phyloP scores from a whole-genome alignment of 2,888 invertebrate genomes.

The Heliconius aoede region DNA sequence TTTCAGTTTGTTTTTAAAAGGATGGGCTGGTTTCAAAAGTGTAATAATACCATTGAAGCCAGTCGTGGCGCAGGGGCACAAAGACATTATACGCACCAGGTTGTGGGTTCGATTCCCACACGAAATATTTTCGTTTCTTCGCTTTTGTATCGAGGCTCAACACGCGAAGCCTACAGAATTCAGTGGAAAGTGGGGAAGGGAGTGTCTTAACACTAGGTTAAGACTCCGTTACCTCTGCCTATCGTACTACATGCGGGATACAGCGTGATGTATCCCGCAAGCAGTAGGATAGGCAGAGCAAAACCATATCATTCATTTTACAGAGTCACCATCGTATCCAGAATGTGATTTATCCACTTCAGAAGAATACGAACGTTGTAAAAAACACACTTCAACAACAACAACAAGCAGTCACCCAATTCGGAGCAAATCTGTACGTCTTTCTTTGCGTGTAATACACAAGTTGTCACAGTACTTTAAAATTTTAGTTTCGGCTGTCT shows the following conservation, averaged over 20 bases:
- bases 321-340: slow-evolving; percentile 63
- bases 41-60: neutral
- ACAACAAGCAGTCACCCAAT: slow-evolving; percentile 53
- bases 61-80: too few relatives aligned
- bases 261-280: too few relatives aligned
- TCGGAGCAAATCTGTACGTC: slow-evolving; percentile 76
- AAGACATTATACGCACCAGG: neutral
- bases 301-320: slow-evolving; percentile 25
- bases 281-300: too few relatives aligned
- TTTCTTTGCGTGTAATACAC: neutral
- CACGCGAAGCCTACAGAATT: too few relatives aligned
- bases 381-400: slow-evolving; percentile 45
- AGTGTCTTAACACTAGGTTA: too few relatives aligned
- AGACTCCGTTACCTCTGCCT: too few relatives aligned
- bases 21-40: neutral
- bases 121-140: too few relatives aligned
- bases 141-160: too few relatives aligned
- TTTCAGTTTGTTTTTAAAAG: neutral
- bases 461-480: neutral
- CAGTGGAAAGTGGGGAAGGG: too few relatives aligned
- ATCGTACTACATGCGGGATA: too few relatives aligned
- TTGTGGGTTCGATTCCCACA: too few relatives aligned
- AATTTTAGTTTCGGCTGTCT: neutral
- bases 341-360: slow-evolving; percentile 71
- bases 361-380: slow-evolving; percentile 57